Evolutionary conservation across 2,113 vertebrate genomes (phyloP), one percentile per base, ranked within the genome.

Genomic region (Fregetta grallaria): DNA sequence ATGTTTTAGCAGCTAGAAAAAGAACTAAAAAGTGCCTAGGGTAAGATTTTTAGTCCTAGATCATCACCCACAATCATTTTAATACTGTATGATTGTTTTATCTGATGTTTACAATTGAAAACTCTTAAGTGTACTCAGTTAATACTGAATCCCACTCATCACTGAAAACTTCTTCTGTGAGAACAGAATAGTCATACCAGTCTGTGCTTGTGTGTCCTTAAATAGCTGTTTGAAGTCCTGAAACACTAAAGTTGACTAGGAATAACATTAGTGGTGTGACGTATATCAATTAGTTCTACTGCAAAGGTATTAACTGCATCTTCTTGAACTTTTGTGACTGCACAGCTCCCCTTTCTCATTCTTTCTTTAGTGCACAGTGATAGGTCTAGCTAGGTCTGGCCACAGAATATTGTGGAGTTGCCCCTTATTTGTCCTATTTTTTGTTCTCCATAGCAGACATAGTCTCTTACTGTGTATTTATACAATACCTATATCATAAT

Each of bases 11-110:
- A 91, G 82, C 44, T 49, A 22, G 10, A 49, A 74, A 45, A 84
- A 63, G 52, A 84, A 91, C 50, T 62, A n/a, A 70, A 49, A 62
- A 47, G 47, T 72, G 22, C 68, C 11, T 1, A 14, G 49, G 88
- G 40, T 59, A 84, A 88, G 78, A 65, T 83, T 95, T 96, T 86
- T 42, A 59, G 78, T 92, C 49, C 68, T 91, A 79, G 90, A 76
- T 95, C n/a, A 68, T 73, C 55, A 66, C 30, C 53, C 86, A 63
- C 38, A 21, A 19, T 72, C 38, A 86, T 94, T 97, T 92, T 78
- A 45, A 62, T 82, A 68, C 23, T 34, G 36, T 62, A 65, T 47
- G 92, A 38, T 95, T 96, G 55, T 80, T 96, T 97, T 85, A 68
- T 55, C 53, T 50, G 66, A 36, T 27, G 8, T 56, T 97, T 73